Conservation (phyloP, 2,113 vertebrate genomes). For the Megalops atlanticus region DNA sequence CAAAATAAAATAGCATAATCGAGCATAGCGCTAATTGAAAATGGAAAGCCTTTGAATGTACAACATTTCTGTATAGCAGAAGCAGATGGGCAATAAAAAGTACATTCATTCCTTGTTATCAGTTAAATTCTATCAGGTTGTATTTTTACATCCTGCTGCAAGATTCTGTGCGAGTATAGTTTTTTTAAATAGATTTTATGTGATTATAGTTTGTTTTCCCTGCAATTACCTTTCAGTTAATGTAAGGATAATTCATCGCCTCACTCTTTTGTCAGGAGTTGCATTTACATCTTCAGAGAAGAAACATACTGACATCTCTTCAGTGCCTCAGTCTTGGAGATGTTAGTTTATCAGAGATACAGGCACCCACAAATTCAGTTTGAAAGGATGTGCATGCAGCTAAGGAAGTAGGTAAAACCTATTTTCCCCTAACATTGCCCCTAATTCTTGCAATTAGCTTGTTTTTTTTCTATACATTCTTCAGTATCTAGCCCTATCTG, state of each 20-base stretch:
- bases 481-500: background rate
- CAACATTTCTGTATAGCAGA: slow-evolving; percentile 1
- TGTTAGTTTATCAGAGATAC: slow-evolving; percentile 25
- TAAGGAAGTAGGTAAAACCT: background rate
- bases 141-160: background rate
- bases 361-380: slow-evolving; percentile 31
- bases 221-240: slow-evolving; percentile 6
- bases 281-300: slow-evolving; percentile 2
- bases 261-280: slow-evolving; percentile 19
- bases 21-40: slow-evolving; percentile 35
- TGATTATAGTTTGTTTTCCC: slow-evolving; percentile 9
- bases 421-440: slow-evolving; percentile 25
- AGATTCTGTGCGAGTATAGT: background rate
- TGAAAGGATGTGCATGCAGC: slow-evolving; percentile 27
- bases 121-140: background rate
- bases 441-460: background rate
- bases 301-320: background rate
- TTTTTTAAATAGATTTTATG: too few relatives aligned
- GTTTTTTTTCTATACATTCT: background rate
- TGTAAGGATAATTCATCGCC: slow-evolving; percentile 19
- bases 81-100: slow-evolving; percentile 16
- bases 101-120: background rate
- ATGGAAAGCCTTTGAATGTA: slow-evolving; percentile 2
- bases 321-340: background rate
- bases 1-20: slow-evolving; percentile 52